Conservation (phyloP, 1,140 invertebrate species). For the Drosophila miranda region DNA sequence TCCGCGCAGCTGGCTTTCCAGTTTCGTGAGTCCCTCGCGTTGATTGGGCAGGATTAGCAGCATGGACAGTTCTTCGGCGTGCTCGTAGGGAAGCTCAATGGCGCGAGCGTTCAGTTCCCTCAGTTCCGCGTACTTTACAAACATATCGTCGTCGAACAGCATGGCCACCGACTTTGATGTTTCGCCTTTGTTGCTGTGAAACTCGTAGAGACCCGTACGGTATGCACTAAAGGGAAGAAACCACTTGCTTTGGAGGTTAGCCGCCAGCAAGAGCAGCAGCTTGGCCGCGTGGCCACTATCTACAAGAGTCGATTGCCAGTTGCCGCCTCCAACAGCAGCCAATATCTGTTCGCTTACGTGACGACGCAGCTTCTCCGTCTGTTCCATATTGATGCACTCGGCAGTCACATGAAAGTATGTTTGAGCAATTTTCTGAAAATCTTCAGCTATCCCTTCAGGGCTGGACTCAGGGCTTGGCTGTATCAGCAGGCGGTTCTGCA, state of each 20-base stretch:
- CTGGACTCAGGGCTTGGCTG: constrained; percentile 11
- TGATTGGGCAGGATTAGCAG: constrained; percentile 85
- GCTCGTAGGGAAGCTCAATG: constrained; percentile 83
- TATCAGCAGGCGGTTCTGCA: constrained; percentile 58
- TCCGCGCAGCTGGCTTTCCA: constrained; percentile 83
- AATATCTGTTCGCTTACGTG: constrained; percentile 48
- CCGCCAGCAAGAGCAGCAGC: constrained; percentile 56
- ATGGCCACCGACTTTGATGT: constrained; percentile 58
- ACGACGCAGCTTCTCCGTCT: constrained; percentile 55
- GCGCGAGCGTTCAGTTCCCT: constrained; percentile 78
- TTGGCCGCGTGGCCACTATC: constrained; percentile 16
- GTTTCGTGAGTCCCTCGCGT: constrained; percentile 81
- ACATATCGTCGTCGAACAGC: constrained; percentile 80
- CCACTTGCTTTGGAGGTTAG: constrained; percentile 72
- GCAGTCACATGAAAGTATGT: constrained; percentile 73
- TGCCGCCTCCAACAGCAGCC: constrained; percentile 48
- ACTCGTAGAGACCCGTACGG: constrained; percentile 72
- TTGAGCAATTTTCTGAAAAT: constrained; percentile 76
- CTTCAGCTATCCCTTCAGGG: constrained; percentile 41
- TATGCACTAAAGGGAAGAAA: constrained; percentile 77
- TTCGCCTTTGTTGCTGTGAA: constrained; percentile 38
- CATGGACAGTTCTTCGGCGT: constrained; percentile 84
- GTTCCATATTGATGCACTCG: constrained; percentile 58
- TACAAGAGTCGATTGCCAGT: constrained; percentile 36
- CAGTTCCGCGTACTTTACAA: constrained; percentile 80